Evolutionary conservation across 2,888 invertebrate species (phyloP), one percentile per base, ranked within the genome.

Genomic region (Drosophila mayaguana): DNA sequence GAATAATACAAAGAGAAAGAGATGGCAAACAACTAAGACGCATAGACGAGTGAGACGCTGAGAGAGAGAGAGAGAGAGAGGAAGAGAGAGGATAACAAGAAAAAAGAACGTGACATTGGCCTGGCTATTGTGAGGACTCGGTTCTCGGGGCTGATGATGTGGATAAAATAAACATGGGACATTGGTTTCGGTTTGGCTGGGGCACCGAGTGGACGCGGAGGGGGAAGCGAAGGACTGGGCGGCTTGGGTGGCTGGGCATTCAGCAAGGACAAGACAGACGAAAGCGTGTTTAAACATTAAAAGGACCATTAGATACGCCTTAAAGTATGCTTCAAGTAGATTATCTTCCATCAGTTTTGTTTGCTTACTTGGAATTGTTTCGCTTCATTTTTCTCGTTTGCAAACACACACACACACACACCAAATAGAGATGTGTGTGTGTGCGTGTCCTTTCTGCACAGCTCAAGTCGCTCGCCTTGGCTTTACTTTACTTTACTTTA

Each of bases 261-360:
- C 74, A 63, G 50, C 63, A 51, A 67, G 78, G 79, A 74, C 75
- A 79, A 67, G 72, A 65, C 63, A 82, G 78, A 81, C 72, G 88
- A 88, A 90, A 86, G 91, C 86, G 82, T 88, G 88, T 91, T 91
- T 86, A 88, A 89, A 90, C 85, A 89, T 88, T 91, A 89, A 91
- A 89, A 91, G 89, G 89, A 88, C 90, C 90, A 91, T 91, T 91
- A 91, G 90, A 91, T 90, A 90, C 91, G 91, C 91, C 91, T 91
- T 91, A 91, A 91, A 91, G 91, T 90, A 91, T 90, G 83, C 91
- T 91, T 90, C 90, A 90, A 91, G 91, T 77, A 90, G 91, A 91
- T 91, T 91, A 91, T 91, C 91, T 91, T 83, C 89, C 88, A 88
- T 88, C 90, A 88, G 90, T 86, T 86, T 88, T 86, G 85, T 86